Base-by-base conservation (phyloP, 2,797 vertebrate genomes). In the Aeoliscus strigatus region DNA sequence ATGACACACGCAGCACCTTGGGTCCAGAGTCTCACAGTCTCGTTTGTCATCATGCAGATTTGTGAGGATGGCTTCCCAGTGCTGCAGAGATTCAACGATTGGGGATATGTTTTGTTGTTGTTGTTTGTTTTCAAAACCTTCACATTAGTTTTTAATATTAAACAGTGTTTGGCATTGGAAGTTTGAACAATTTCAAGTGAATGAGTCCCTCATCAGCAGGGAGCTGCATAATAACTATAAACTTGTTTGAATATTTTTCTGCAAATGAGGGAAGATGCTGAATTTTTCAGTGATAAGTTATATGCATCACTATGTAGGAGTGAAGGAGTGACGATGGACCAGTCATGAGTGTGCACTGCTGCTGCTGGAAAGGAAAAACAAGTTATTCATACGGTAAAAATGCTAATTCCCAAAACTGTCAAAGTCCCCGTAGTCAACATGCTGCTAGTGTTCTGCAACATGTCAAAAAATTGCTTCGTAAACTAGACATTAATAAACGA, bases 381-480 rank as follows among this genome's bases (percentile, higher is more conserved):
- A 40, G 12, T 52, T 16, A 32, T 36, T 47, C 25, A 27, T 28
- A 50, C 21, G n/a, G 44, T 27, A 33, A 25, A 47, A 21, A 12
- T 26, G 17, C 37, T 32, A 39, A 27, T 39, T 46, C 50, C 27
- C 16, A 41, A 44, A 25, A 24, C 30, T 27, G 25, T n/a, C n/a
- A n/a, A n/a, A 42, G 40, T 21, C 23, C 6, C 25, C 16, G 46
- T 59, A 43, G 39, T 60, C 8, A 21, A 51, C 18, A 9, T 35
- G 39, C 60, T 57, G 39, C 41, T 30, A 10, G 28, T 6, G 2
- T 55, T 60, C 35, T 48, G 29, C 51, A 23, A 23, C 21, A 4
- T 63, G 42, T 63, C 56, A 57, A 28, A 61, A 70, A 66, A 78
- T 64, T 70, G 62, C 39, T 53, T 49, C 33, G 56, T 73, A 67